phyloP scores from a whole-genome alignment of 2,888 invertebrate species.

The Sabatieria punctata region DNA sequence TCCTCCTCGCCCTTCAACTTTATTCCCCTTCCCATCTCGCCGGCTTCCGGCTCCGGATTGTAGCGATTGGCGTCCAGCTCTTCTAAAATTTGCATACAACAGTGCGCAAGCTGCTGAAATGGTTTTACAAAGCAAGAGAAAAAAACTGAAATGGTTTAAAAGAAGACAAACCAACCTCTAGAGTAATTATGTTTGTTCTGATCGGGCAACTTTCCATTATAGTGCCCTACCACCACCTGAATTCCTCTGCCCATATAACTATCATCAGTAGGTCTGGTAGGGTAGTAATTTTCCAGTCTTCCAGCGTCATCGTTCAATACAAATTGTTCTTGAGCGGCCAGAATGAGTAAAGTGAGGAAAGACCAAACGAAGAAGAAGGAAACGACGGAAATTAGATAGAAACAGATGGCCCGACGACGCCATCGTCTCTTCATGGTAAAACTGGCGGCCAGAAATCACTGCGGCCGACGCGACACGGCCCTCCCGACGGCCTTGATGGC shows the following conservation, averaged over 20 bases:
- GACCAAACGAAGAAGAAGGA: slow-evolving; percentile 23
- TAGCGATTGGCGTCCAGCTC: slow-evolving; percentile 28
- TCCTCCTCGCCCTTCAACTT: slow-evolving; percentile 68
- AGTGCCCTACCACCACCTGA: slow-evolving; percentile 29
- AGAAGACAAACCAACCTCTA: no score
- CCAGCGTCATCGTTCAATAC: no score
- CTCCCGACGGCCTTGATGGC: no score
- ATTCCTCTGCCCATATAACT: slow-evolving; percentile 14
- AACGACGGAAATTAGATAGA: no score
- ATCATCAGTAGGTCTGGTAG: slow-evolving; percentile 6
- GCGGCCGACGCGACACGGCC: no score
- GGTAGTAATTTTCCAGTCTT: no score
- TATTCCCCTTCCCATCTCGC: slow-evolving; percentile 81
- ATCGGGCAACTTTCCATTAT: slow-evolving; percentile 28
- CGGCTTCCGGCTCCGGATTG: slow-evolving; percentile 39
- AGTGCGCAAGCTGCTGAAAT: not conserved
- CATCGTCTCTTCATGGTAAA: no score
- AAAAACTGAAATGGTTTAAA: no score
- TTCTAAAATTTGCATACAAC: slow-evolving; percentile 15
- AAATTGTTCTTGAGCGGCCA: slow-evolving; percentile 20
- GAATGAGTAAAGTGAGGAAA: slow-evolving; percentile 21
- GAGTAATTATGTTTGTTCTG: slow-evolving; percentile 23
- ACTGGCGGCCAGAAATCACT: no score
- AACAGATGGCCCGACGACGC: no score
- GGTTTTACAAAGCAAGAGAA: no score